Evolutionary conservation across 2,113 vertebrate genomes (phyloP).

Genomic region (Nerophis lumbriciformis): DNA sequence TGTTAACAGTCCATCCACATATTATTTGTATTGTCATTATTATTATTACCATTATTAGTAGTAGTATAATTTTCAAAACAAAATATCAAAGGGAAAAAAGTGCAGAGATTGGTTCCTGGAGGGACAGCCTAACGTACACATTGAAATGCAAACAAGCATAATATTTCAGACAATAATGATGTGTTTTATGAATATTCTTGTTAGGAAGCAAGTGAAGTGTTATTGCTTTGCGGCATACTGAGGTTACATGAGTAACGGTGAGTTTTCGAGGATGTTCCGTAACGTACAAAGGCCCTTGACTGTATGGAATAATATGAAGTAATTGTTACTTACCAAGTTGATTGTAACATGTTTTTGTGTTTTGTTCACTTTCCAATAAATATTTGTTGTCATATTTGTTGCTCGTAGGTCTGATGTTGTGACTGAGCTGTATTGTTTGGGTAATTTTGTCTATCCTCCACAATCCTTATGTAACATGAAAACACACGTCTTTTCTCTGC

Average conservation of each 20-base stretch:
- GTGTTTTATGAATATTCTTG: too few species aligned
- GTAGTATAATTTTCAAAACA: too few species aligned
- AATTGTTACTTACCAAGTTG: neutral
- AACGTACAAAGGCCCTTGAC: neutral
- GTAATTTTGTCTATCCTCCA: neutral
- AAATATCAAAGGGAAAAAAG: too few species aligned
- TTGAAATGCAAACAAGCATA: too few species aligned
- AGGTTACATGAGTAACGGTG: neutral
- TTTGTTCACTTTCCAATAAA: slow-evolving; percentile 22
- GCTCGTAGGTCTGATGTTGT: slow-evolving; percentile 6
- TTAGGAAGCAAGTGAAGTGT: neutral
- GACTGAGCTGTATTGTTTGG: neutral
- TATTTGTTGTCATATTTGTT: neutral
- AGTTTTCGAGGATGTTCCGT: neutral
- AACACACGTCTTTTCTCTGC: too few species aligned
- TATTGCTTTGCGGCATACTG: neutral
- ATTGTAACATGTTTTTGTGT: neutral
- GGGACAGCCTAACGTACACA: too few species aligned
- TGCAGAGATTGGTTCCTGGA: too few species aligned
- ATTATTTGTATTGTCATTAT: too few species aligned
- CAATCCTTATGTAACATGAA: too few species aligned
- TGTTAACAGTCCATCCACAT: too few species aligned
- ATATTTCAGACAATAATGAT: too few species aligned
- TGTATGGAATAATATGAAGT: neutral
- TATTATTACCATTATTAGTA: too few species aligned